A percentile compares a stretch with the other conserved stretches of the same genome.
Conservation (phyloP, 1,140 invertebrate species). For the Anastrepha obliqua region DNA sequence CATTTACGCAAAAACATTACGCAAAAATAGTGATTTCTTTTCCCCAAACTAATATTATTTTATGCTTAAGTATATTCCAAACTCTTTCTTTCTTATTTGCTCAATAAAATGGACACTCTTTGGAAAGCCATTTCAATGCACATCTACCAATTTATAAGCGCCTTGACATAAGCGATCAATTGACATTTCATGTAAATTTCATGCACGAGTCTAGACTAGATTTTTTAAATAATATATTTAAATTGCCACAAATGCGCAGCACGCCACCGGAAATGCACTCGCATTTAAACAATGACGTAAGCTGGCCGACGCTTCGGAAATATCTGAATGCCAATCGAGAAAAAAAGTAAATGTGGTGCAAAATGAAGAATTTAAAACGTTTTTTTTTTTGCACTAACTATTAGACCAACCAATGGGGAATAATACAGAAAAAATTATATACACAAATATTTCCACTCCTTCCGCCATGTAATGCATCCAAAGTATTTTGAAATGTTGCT, state of each 20-base stretch:
- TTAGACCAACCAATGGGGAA: neutral
- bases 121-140: too few relatives aligned
- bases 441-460: too few relatives aligned
- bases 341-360: neutral
- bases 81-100: too few relatives aligned
- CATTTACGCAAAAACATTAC: too few relatives aligned
- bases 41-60: too few relatives aligned
- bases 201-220: constrained; percentile 34
- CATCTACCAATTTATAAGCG: too few relatives aligned
- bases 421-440: neutral
- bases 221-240: constrained; percentile 49
- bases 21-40: too few relatives aligned
- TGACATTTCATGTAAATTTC: constrained; percentile 45
- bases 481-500: neutral
- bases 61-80: too few relatives aligned
- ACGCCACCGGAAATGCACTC: constrained; percentile 1
- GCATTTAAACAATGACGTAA: constrained; percentile 29
- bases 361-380: neutral
- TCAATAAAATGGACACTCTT: too few relatives aligned
- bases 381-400: neutral
- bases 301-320: neutral
- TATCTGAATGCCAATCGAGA: constrained; percentile 17
- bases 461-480: too few relatives aligned
- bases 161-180: neutral
- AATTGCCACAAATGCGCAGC: constrained; percentile 18